Evolutionary conservation across 2,797 vertebrate species (phyloP).

Genomic region (Pangasius sanitwongsei): DNA sequence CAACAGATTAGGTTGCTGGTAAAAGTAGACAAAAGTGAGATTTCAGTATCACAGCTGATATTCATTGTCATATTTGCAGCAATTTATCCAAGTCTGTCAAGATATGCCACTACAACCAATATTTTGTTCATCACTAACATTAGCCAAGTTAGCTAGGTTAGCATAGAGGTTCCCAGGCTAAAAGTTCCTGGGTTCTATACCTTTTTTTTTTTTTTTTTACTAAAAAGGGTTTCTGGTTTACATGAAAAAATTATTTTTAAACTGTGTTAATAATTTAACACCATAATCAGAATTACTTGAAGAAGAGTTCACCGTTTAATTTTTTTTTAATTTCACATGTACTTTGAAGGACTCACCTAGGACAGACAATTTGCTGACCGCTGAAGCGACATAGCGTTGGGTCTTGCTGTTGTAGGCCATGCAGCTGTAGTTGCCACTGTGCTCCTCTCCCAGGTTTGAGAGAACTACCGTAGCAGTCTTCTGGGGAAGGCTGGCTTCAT

Average conservation of each 20-base stretch:
- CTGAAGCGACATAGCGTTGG: fast-evolving
- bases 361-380: constrained; percentile 36
- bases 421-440: constrained; percentile 57
- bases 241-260: background rate
- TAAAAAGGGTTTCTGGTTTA: background rate
- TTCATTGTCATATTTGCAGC: background rate
- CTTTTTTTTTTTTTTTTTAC: background rate
- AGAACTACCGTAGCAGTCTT: background rate
- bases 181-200: background rate
- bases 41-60: background rate
- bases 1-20: background rate
- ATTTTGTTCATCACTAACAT: background rate
- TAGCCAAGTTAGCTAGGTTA: background rate
- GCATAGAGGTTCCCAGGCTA: background rate
- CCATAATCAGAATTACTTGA: background rate
- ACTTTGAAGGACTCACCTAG: constrained; percentile 65
- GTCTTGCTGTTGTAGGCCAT: constrained; percentile 65
- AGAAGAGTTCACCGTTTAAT: background rate
- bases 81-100: background rate
- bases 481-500: fast-evolving
- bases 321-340: background rate
- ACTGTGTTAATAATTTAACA: background rate
- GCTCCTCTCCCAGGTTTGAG: background rate
- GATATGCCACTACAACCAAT: background rate
- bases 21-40: background rate